Evolutionary conservation across 2,888 invertebrate genomes (phyloP).

Genomic region (Heliconius erato): DNA sequence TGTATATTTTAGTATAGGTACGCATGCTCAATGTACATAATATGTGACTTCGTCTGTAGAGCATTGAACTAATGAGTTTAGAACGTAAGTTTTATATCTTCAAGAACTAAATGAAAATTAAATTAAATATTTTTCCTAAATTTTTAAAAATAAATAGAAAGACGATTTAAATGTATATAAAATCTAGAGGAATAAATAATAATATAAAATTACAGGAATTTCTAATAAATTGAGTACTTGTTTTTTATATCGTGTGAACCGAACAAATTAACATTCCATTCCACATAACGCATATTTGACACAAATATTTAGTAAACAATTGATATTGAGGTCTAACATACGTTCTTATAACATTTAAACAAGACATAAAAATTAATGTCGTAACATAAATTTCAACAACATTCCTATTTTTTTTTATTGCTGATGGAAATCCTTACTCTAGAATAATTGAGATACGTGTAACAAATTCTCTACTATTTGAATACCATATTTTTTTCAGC

Average conservation of each 20-base stretch:
- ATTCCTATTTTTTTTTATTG: slow-evolving; percentile 19
- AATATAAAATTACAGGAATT: neutral
- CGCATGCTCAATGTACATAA: too few species aligned
- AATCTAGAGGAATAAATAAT: neutral
- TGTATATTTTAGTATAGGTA: too few species aligned
- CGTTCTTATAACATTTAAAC: slow-evolving; percentile 17
- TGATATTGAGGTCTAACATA: neutral
- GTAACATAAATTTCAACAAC: slow-evolving; percentile 1
- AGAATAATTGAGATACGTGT: neutral
- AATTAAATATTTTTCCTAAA: too few species aligned
- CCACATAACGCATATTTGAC: slow-evolving; percentile 28
- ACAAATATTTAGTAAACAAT: slow-evolving; percentile 30
- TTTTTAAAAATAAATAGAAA: neutral
- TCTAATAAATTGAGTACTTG: neutral
- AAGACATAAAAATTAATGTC: slow-evolving; percentile 31
- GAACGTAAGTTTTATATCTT: too few species aligned
- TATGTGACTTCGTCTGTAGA: neutral
- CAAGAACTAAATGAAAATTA: too few species aligned
- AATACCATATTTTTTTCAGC: too few species aligned
- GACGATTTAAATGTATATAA: neutral
- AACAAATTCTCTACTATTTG: neutral
- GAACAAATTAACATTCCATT: slow-evolving; percentile 6
- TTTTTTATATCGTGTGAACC: slow-evolving; percentile 27
- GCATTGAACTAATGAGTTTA: neutral
- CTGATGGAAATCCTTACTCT: neutral